These are phyloP conservation scores for Rhingia campestris DNA, from an alignment of 2,888 invertebrate species.

Conservation along the genomic window DNA sequence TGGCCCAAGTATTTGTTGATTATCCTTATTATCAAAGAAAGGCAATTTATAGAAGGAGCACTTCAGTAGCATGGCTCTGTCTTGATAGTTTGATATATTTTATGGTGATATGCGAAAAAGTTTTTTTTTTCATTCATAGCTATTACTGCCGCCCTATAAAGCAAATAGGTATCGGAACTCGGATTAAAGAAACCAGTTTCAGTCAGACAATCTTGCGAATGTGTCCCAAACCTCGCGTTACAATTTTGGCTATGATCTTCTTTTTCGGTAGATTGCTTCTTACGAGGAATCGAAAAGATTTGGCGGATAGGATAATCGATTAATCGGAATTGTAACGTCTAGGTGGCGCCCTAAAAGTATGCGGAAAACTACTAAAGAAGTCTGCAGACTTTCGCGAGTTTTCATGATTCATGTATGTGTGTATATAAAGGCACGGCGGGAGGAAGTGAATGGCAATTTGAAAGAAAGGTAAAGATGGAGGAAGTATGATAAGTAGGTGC, in stretches of 20 bases:
- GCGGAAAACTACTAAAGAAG: constrained; percentile 50
- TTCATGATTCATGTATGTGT: constrained; percentile 16
- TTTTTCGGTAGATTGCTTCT: constrained; percentile 24
- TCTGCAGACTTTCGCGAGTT: constrained; percentile 56
- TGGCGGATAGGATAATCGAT: constrained; percentile 89
- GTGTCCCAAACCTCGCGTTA: constrained; percentile 36
- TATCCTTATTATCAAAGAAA: constrained; percentile 58
- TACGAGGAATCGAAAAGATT: constrained; percentile 80
- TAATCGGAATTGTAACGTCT: constrained; percentile 91
- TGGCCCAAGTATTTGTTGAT: constrained; percentile 70
- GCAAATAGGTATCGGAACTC: constrained; percentile 59
- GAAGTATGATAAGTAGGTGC: background rate
- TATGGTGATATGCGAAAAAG: constrained; percentile 47
- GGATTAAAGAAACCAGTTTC: constrained; percentile 42
- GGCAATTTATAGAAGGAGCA: constrained; percentile 15
- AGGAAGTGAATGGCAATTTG: constrained; percentile 28
- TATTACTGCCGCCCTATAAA: constrained; percentile 68
- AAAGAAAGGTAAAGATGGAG: constrained; percentile 23
- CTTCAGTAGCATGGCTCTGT: constrained; percentile 10
- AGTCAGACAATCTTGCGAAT: constrained; percentile 53
- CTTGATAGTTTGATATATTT: constrained; percentile 35
- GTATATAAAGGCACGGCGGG: background rate
- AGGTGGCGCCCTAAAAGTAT: constrained; percentile 86
- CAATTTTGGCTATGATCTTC: constrained; percentile 30
- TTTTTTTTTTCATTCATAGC: constrained; percentile 33